These are phyloP conservation scores for Lota lota DNA, from an alignment of 2,113 vertebrate genomes.

Conservation along the genomic window DNA sequence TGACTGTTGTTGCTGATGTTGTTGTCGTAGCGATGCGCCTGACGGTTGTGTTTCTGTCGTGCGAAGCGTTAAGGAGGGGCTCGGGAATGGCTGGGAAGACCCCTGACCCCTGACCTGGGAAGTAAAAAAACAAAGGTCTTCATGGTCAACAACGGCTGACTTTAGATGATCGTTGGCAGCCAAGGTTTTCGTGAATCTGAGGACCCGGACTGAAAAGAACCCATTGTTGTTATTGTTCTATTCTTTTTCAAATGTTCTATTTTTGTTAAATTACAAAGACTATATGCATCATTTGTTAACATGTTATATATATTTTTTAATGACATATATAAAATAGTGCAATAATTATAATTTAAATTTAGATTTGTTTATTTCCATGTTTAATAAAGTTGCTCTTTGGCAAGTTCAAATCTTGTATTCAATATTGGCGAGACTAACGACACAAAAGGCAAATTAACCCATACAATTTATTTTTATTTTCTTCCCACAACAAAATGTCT, in stretches of 20 bases:
- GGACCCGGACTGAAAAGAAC: neutral
- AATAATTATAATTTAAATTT: too few species aligned
- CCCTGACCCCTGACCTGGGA: slow-evolving; percentile 22
- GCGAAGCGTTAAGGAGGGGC: slow-evolving; percentile 81
- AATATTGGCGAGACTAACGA: too few species aligned
- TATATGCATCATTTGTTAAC: too few species aligned
- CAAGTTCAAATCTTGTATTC: too few species aligned
- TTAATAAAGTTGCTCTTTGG: too few species aligned
- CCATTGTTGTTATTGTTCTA: neutral
- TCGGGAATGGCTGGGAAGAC: slow-evolving; percentile 56
- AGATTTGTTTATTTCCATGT: too few species aligned
- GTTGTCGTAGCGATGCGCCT: slow-evolving; percentile 54
- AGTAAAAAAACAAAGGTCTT: slow-evolving; percentile 8
- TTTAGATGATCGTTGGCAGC: neutral
- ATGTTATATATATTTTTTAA: too few species aligned
- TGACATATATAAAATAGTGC: too few species aligned
- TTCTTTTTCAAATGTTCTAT: too few species aligned
- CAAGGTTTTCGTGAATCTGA: neutral
- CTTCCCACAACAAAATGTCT: slow-evolving; percentile 89
- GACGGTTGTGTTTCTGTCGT: slow-evolving; percentile 51
- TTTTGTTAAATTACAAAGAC: too few species aligned
- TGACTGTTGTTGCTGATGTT: slow-evolving; percentile 71
- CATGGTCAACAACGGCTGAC: neutral
- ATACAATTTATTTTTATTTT: slow-evolving; percentile 87
- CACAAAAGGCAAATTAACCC: slow-evolving; percentile 72